Base-by-base conservation (phyloP, 2,797 vertebrate species). In the Crocidura indochinensis region DNA sequence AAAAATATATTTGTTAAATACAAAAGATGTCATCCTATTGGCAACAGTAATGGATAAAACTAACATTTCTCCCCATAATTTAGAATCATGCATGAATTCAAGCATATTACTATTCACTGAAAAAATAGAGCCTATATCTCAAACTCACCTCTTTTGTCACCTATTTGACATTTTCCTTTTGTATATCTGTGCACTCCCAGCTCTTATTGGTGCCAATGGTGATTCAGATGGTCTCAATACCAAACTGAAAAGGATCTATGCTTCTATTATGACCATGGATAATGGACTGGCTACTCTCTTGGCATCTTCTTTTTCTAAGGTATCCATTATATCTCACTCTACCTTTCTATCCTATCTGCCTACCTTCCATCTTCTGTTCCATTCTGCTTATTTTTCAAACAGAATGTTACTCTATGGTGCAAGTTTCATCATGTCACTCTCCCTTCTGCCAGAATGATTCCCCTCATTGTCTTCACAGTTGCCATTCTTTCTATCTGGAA, bases 121-220 rank as follows among this genome's bases (percentile, higher is more conserved):
- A 44, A 78, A 76, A 76, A 64, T 17, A 64, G 19, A 31, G 46
- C 8, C 24, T 17, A 56, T 77, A 15, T 60, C 56, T 60, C 47
- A 91, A 77, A 82, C 47, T 79, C 83, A 49, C 26, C 62, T 81
- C 1, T 93, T n/a, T 72, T 86, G 83, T 90, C 20, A 29, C 78
- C 74, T 80, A 22, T 46, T 79, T 84, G 80, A 15, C 24, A 67
- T 49, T 84, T 87, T 47, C 26, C 19, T 67, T 15, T 12, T 88
- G 24, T 15, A 12, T 56, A 53, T 31, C 29, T 83, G n/a, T 46
- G 62, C 29, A 69, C 2, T 26, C 62, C 51, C 14, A 74, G 29
- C 8, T 77, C 60, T 87, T 60, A 2, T 11, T 67, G 49, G 9
- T 73, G 27, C 44, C n/a, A 6, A 27, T 38, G 65, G 24, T 56